These are phyloP conservation scores for Scartelaos histophorus DNA, from an alignment of 2,113 vertebrate species.

Conservation along the genomic window DNA sequence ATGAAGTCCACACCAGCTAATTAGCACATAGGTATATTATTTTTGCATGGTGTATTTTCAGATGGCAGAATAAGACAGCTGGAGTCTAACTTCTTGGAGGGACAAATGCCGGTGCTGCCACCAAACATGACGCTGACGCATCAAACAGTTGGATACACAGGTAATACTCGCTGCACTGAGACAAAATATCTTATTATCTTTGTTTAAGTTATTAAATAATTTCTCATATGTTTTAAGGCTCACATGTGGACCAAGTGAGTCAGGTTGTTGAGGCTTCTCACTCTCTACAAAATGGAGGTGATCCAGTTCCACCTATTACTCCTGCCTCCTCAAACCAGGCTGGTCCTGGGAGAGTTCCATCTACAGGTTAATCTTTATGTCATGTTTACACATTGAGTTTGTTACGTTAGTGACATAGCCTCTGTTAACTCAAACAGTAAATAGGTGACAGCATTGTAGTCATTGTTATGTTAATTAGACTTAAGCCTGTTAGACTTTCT, in stretches of 20 bases:
- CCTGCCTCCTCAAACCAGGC: slow-evolving; percentile 74
- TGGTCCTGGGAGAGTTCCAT: slow-evolving; percentile 75
- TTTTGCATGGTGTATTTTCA: slow-evolving; percentile 46
- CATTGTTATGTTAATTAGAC: slow-evolving; percentile 5
- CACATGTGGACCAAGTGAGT: slow-evolving; percentile 63
- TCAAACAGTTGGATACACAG: slow-evolving; percentile 40
- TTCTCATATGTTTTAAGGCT: slow-evolving; percentile 47
- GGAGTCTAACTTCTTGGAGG: slow-evolving; percentile 51
- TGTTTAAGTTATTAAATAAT: neutral
- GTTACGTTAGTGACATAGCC: neutral
- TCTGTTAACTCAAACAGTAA: neutral
- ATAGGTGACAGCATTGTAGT: neutral
- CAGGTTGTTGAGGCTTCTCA: slow-evolving; percentile 55
- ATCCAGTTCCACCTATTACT: slow-evolving; percentile 66
- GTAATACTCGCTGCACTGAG: slow-evolving; percentile 27
- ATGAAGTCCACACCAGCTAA: neutral
- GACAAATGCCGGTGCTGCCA: slow-evolving; percentile 45
- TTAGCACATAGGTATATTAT: neutral
- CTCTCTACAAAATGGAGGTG: slow-evolving; percentile 79
- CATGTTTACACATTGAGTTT: neutral
- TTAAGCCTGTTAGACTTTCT: slow-evolving; percentile 24
- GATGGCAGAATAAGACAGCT: slow-evolving; percentile 77
- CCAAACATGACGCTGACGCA: slow-evolving; percentile 38
- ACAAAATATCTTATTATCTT: neutral
- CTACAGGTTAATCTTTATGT: slow-evolving; percentile 72